Evolutionary conservation across 2,888 invertebrate genomes (phyloP).

Genomic region (Drosophila pegasa): DNA sequence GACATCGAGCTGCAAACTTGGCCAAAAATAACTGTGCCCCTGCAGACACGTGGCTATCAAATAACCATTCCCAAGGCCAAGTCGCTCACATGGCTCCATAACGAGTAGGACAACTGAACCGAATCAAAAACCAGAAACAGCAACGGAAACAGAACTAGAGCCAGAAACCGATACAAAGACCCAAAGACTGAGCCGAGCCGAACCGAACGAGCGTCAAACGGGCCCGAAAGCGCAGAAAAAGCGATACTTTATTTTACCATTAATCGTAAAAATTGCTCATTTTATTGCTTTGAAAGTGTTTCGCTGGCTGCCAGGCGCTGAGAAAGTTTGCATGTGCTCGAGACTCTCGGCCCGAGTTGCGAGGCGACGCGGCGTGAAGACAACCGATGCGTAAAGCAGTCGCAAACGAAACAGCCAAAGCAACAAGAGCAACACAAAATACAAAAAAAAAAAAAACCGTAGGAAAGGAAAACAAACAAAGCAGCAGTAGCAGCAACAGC

Average conservation of each 20-base stretch:
- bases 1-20: slow-evolving; percentile 31
- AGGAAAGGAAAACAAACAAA: not conserved
- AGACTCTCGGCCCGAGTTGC: slow-evolving; percentile 6
- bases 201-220: slow-evolving; percentile 38
- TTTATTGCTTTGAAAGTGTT: slow-evolving; percentile 71
- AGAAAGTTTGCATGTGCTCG: slow-evolving; percentile 61
- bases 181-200: slow-evolving; percentile 10
- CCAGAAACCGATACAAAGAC: not conserved
- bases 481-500: not conserved
- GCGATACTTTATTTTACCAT: slow-evolving; percentile 70
- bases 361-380: slow-evolving; percentile 29
- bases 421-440: no score
- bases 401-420: slow-evolving; percentile 13
- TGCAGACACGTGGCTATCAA: slow-evolving; percentile 40
- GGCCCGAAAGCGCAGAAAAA: slow-evolving; percentile 25
- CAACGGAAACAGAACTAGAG: not conserved
- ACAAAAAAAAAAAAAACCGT: slow-evolving; percentile 5
- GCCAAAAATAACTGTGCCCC: slow-evolving; percentile 30
- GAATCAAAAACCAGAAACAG: not conserved
- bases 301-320: slow-evolving; percentile 27
- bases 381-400: slow-evolving; percentile 44
- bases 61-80: slow-evolving; percentile 21
- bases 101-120: slow-evolving; percentile 4
- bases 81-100: slow-evolving; percentile 22
- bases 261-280: slow-evolving; percentile 71